Conservation (phyloP, 2,888 invertebrate species). For the Eurytoma adleriae region DNA sequence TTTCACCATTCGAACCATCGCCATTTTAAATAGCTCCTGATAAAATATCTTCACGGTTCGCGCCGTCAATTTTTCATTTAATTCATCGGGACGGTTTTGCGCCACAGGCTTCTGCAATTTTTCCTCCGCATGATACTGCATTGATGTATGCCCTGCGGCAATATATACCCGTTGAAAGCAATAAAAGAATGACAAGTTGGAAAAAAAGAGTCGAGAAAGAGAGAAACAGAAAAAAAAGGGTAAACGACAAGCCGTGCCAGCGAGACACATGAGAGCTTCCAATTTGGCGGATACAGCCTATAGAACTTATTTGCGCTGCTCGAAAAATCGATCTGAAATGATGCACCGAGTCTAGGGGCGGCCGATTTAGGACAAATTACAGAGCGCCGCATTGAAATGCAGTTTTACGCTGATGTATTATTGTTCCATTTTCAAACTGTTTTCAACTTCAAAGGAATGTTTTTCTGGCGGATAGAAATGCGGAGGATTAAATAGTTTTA, state of each 20-base stretch:
- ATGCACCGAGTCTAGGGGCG: neutral
- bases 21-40: too few relatives aligned
- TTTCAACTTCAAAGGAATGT: too few relatives aligned
- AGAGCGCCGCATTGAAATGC: constrained; percentile 19
- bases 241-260: neutral
- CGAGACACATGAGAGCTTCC: constrained; percentile 12
- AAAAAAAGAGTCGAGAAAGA: neutral
- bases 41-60: too few relatives aligned
- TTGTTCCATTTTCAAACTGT: too few relatives aligned
- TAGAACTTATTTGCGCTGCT: neutral
- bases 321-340: constrained; percentile 21
- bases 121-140: too few relatives aligned
- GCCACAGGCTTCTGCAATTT: too few relatives aligned
- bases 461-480: too few relatives aligned
- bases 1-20: too few relatives aligned
- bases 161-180: neutral
- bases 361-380: constrained; percentile 27
- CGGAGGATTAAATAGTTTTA: too few relatives aligned
- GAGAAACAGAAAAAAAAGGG: neutral
- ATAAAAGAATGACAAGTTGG: constrained; percentile 14
- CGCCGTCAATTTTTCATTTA: too few relatives aligned
- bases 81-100: too few relatives aligned
- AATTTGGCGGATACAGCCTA: constrained; percentile 1
- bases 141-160: neutral
- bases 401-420: neutral